Evolutionary conservation across 2,797 vertebrate species (phyloP).

Genomic region (Rhinoraja longicauda): DNA sequence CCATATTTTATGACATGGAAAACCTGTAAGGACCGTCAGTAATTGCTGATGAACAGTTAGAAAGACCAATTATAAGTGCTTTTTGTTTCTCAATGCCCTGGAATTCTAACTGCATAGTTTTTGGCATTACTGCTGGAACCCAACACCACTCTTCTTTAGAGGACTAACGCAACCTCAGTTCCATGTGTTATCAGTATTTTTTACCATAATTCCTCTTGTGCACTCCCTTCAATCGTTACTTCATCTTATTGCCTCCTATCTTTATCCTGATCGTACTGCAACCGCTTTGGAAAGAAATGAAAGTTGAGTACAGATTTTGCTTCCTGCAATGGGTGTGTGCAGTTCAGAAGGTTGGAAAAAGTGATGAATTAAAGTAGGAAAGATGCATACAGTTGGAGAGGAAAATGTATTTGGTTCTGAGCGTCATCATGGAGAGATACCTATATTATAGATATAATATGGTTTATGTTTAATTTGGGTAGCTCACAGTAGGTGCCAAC

Average conservation of each 20-base stretch:
- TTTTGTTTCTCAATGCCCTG: too few relatives aligned
- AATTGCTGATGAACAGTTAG: too few relatives aligned
- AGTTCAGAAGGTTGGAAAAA: background rate
- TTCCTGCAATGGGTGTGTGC: background rate
- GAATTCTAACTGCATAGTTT: background rate
- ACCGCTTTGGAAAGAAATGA: background rate
- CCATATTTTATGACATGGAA: too few relatives aligned
- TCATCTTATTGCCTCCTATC: background rate
- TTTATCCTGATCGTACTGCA: background rate
- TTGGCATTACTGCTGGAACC: background rate
- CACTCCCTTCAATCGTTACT: background rate
- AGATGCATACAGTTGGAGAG: background rate
- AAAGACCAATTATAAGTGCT: too few relatives aligned
- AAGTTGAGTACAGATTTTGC: background rate
- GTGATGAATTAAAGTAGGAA: background rate
- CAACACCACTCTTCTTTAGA: background rate
- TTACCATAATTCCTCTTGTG: background rate
- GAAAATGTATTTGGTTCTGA: background rate
- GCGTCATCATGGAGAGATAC: background rate
- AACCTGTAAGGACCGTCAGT: too few relatives aligned
- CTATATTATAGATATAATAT: too few relatives aligned
- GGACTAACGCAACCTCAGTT: background rate
- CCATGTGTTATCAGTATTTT: background rate
- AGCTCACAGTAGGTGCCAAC: background rate
- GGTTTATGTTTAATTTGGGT: too few relatives aligned